Evolutionary conservation across 2,113 vertebrate species (phyloP), one percentile per base, ranked within the genome.

Genomic region (Bucco capensis): DNA sequence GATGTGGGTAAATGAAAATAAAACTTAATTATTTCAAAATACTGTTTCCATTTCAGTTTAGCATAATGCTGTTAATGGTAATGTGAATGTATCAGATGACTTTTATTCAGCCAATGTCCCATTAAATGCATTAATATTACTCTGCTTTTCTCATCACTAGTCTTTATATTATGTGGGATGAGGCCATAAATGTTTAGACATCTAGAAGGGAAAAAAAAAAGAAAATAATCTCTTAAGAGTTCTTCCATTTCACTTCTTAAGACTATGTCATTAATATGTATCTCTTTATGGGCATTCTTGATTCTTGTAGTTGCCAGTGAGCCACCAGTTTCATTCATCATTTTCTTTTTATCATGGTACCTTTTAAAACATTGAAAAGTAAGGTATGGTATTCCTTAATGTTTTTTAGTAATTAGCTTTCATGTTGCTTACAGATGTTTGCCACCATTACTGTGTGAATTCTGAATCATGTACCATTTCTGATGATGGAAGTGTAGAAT

Each of bases 371-470:
- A 12, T 1, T 23, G n/a, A 42, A 33, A 60, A 74, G 1, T 5
- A 38, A 18, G 1, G 3, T 9, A 2, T 30, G 53, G 9, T 1
- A 4, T 14, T 38, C 35, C 38, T 21, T 33, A 54, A 40, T 28
- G 28, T 14, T 24, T 75, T 76, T 6, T 24, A 47, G 50, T 62
- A 31, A 88, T 22, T 9, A 53, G 9, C 31, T 54, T 82, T 35
- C 24, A 0, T 16, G 23, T 89, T 91, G 33, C 51, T 95, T 87
- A 79, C 97, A 99, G 99, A 99, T 78, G 97, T 99, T 67, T 99
- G 99, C 93, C 98, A 99, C 92, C 99, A 99, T 93, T 99, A 99
- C 91, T 99, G 99, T 62, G 98, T 99, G 77, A 98, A 99, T 96
- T 99, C 98, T 35, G 98, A 98, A 78, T 99, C 99, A 4, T 99